phyloP scores from a whole-genome alignment of 1,140 invertebrate genomes.

The Acromyrmex echinatior region DNA sequence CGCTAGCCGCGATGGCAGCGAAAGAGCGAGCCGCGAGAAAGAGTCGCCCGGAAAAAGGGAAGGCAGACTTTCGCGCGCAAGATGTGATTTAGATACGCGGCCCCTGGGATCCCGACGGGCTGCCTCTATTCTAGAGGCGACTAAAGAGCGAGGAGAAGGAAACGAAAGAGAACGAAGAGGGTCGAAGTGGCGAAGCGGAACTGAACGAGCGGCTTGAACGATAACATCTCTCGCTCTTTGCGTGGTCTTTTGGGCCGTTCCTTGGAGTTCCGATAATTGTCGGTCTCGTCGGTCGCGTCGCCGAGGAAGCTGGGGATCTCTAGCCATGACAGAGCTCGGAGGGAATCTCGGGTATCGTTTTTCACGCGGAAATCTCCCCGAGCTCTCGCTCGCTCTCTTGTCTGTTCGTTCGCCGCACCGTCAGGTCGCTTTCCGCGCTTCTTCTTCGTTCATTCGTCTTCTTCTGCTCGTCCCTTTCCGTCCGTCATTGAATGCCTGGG shows the following conservation, averaged over 20 bases:
- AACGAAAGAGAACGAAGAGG: background rate
- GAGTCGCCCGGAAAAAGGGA: slow-evolving; percentile 49
- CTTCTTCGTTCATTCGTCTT: slow-evolving; percentile 20
- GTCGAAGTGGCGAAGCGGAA: slow-evolving; percentile 32
- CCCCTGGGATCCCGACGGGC: slow-evolving; percentile 1
- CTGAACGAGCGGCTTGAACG: slow-evolving; percentile 26
- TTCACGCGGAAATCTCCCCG: slow-evolving; percentile 63
- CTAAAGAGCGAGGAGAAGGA: background rate
- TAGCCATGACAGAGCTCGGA: slow-evolving; percentile 35
- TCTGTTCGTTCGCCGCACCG: slow-evolving; percentile 14
- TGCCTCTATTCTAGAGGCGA: slow-evolving; percentile 35
- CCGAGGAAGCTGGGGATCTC: slow-evolving; percentile 50
- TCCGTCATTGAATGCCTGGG: slow-evolving; percentile 23
- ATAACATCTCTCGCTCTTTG: slow-evolving; percentile 56
- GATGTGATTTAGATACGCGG: slow-evolving; percentile 82
- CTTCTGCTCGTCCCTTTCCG: slow-evolving; percentile 29
- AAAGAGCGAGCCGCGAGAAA: slow-evolving; percentile 55
- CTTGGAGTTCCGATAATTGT: slow-evolving; percentile 49
- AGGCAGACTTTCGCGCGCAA: slow-evolving; percentile 75
- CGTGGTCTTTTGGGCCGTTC: slow-evolving; percentile 26
- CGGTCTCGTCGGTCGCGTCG: slow-evolving; percentile 54
- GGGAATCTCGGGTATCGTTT: slow-evolving; percentile 65
- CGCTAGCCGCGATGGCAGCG: slow-evolving; percentile 16
- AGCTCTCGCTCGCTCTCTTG: slow-evolving; percentile 18
- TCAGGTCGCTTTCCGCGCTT: slow-evolving; percentile 53